These are phyloP conservation scores for Tetragonula clypearis DNA, from an alignment of 1,140 invertebrate species.

Conservation along the genomic window DNA sequence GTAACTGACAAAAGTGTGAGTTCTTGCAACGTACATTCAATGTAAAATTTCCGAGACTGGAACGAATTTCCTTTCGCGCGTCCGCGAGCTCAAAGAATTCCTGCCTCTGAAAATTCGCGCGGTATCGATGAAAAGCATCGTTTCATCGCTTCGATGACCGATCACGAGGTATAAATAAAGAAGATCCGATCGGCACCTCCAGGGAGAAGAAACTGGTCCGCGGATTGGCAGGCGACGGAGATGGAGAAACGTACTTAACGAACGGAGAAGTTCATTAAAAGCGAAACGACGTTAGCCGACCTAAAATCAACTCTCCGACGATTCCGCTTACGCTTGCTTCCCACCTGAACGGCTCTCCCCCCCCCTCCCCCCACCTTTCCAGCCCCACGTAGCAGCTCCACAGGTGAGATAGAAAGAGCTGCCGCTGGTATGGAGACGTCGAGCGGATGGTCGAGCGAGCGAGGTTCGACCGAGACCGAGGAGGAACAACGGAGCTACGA, in stretches of 20 bases:
- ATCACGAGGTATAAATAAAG: neutral
- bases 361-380: neutral
- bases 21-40: too few relatives aligned
- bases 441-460: slow-evolving; percentile 15
- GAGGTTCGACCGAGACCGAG: neutral
- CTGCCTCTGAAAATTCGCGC: neutral
- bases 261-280: slow-evolving; percentile 82
- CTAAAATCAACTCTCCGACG: slow-evolving; percentile 79
- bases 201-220: slow-evolving; percentile 24
- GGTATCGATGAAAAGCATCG: neutral
- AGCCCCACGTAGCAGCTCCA: neutral
- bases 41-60: too few relatives aligned
- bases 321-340: slow-evolving; percentile 58
- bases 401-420: slow-evolving; percentile 59
- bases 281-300: slow-evolving; percentile 81
- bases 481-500: slow-evolving; percentile 5
- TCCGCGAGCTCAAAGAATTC: too few relatives aligned
- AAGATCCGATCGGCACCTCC: neutral
- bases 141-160: neutral
- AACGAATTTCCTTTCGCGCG: too few relatives aligned
- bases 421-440: neutral
- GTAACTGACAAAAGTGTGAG: too few relatives aligned
- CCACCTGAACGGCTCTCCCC: slow-evolving; percentile 23
- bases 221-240: slow-evolving; percentile 68
- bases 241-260: slow-evolving; percentile 81